Conservation (phyloP, 2,113 vertebrate species). For the Haemorhous mexicanus region DNA sequence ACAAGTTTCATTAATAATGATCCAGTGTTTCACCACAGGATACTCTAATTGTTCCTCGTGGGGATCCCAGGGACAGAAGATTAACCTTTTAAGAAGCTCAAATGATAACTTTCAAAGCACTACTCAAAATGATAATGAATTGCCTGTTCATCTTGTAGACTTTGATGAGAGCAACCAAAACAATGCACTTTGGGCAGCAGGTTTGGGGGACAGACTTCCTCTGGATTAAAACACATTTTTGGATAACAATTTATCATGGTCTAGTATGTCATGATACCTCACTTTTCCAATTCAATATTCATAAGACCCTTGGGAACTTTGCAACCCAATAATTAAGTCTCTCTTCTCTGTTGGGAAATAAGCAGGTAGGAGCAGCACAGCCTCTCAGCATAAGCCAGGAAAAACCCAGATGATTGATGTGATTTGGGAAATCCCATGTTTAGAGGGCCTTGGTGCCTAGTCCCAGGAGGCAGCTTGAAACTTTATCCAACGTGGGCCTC, state of each 20-base stretch:
- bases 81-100: conserved; percentile 14
- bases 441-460: background rate
- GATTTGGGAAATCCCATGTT: background rate
- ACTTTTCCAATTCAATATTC: background rate
- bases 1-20: background rate
- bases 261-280: background rate
- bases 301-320: background rate
- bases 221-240: background rate
- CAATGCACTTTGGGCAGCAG: background rate
- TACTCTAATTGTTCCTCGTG: background rate
- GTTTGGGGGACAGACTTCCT: background rate
- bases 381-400: background rate
- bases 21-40: conserved; percentile 18
- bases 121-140: background rate
- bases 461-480: background rate
- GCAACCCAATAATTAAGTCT: conserved; percentile 12
- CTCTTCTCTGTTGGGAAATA: conserved; percentile 10
- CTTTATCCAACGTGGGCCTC: background rate
- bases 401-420: background rate
- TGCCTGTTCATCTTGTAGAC: background rate
- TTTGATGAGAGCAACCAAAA: background rate
- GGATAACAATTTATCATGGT: background rate
- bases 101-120: background rate
- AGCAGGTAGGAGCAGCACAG: background rate
- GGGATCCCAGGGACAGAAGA: background rate